Evolutionary conservation across 2,113 vertebrate genomes (phyloP), one percentile per base, ranked within the genome.

Genomic region (Delphinus delphis): DNA sequence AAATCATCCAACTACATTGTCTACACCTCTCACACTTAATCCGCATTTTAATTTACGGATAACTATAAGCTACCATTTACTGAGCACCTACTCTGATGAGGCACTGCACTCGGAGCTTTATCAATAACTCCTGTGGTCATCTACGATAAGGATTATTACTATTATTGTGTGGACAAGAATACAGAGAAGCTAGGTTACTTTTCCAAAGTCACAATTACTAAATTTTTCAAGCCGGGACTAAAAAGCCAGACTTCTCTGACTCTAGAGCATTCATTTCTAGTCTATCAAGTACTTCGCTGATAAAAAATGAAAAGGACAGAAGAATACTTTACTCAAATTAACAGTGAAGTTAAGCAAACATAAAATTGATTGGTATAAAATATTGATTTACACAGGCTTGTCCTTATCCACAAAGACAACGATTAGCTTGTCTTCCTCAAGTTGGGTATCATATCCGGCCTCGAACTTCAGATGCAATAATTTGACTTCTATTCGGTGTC

Each of bases 341-440:
- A 63, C 83, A 79, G 5, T 53, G 2, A 86, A 68, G 33, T 62
- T 50, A 88, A 74, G n/a, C 31, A 95, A 94, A 97, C 65, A 90
- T 23, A 55, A 86, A 96, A 60, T 4, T 38, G 33, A 90, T 4
- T 80, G 36, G 62, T 63, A 79, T n/a, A 70, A 95, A 83, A 58
- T n/a, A 55, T 33, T 93, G 65, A 80, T 33, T 80, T 47, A 76
- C 63, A 81, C 4, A 47, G 15, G 26, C 28, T 88, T 71, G 31
- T 67, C 60, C 28, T 76, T 63, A 31, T 31, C 9, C 50, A 80
- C 15, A 92, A 86, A 44, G 58, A 74, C 50, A 71, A 77, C 23
- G 23, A 50, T 68, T 47, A 73, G 17, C 33, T 88, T 79, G 44
- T 93, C 77, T 84, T 87, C 65, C 14, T 94, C 6, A 58, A 25